phyloP scores from a whole-genome alignment of 2,888 invertebrate species.

The Ophion ventricosus region DNA sequence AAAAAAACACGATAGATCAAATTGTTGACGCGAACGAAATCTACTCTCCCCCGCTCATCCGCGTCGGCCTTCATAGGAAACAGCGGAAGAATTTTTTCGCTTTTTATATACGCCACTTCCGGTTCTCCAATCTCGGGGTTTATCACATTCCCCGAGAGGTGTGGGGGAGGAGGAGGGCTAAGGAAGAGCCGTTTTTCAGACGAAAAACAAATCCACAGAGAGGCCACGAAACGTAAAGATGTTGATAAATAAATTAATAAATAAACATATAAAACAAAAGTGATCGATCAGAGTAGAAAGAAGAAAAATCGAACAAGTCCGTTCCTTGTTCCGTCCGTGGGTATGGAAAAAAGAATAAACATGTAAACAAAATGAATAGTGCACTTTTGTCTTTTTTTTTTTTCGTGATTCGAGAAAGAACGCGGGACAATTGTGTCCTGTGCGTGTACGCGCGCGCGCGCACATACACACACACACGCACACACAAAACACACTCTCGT shows the following conservation, averaged over 20 bases:
- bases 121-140: slow-evolving; percentile 23
- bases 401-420: not conserved
- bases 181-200: not conserved
- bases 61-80: slow-evolving; percentile 23
- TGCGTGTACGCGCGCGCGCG: not conserved
- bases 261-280: not conserved
- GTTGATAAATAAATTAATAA: slow-evolving; percentile 1
- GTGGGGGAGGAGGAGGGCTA: not conserved
- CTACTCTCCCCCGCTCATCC: not conserved
- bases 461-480: slow-evolving; percentile 6
- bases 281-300: not conserved
- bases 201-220: not conserved
- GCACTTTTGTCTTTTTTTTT: slow-evolving; percentile 10
- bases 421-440: slow-evolving; percentile 19
- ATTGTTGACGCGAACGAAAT: not conserved
- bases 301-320: slow-evolving; percentile 2
- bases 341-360: slow-evolving; percentile 6
- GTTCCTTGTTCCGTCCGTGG: slow-evolving; percentile 29
- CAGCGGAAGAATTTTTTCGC: not conserved
- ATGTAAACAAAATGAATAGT: not conserved
- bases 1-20: not conserved
- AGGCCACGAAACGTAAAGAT: not conserved
- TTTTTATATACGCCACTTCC: slow-evolving; percentile 22
- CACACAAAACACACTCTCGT: too few species aligned
- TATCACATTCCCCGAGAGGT: not conserved